Conservation (phyloP, 2,113 vertebrate genomes). For the Caloenas nicobarica region DNA sequence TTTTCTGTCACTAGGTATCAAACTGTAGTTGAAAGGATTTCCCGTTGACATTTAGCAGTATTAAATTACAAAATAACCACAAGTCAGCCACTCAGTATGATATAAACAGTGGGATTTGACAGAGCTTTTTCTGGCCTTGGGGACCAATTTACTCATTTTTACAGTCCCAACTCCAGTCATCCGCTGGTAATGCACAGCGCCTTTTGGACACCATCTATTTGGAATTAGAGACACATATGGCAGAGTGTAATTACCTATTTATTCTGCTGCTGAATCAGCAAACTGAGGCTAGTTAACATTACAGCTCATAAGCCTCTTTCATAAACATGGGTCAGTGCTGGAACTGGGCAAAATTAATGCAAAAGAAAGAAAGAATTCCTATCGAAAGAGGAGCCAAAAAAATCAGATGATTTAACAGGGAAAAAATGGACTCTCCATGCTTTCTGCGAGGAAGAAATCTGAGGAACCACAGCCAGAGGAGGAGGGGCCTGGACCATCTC, state of each 20-base stretch:
- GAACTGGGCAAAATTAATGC: conserved; percentile 59
- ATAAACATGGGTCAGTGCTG: conserved; percentile 52
- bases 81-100: conserved; percentile 74
- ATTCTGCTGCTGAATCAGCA: conserved; percentile 74
- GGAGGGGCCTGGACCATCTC: conserved; percentile 4
- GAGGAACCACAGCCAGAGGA: conserved; percentile 28
- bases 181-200: conserved; percentile 67
- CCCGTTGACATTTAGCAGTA: conserved; percentile 75
- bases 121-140: conserved; percentile 73
- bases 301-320: conserved; percentile 49
- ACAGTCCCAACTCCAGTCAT: conserved; percentile 69
- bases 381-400: conserved; percentile 37
- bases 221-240: conserved; percentile 74
- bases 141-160: conserved; percentile 78
- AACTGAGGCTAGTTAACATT: conserved; percentile 60
- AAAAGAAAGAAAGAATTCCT: conserved; percentile 54
- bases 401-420: conserved; percentile 64
- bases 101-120: conserved; percentile 75
- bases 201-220: conserved; percentile 67
- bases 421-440: conserved; percentile 56
- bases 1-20: conserved; percentile 74
- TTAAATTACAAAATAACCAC: conserved; percentile 78
- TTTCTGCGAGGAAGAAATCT: conserved; percentile 37
- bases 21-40: conserved; percentile 75
- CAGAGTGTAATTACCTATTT: conserved; percentile 73